Conservation (phyloP, 2,113 vertebrate genomes). For the Urocitellus parryii region DNA sequence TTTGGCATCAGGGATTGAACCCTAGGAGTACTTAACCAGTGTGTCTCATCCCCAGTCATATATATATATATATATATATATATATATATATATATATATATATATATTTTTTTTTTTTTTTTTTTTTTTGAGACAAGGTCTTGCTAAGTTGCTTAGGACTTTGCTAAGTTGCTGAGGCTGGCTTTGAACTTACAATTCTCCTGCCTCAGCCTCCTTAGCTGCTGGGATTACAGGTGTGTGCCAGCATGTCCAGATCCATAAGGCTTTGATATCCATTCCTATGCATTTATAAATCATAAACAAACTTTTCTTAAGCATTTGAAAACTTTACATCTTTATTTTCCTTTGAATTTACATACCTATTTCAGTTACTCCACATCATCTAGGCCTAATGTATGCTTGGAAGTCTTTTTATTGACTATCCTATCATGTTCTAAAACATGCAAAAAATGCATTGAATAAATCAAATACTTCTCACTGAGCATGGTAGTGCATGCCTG, state of each 20-base stretch:
- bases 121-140: background rate
- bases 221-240: too few relatives aligned
- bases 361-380: conserved; percentile 26
- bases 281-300: background rate
- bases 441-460: conserved; percentile 32
- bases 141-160: too few relatives aligned
- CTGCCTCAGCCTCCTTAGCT: too few relatives aligned
- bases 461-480: conserved; percentile 25
- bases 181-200: too few relatives aligned
- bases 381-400: background rate
- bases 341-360: conserved; percentile 25
- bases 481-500: too few relatives aligned
- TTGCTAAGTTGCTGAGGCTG: too few relatives aligned
- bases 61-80: too few relatives aligned
- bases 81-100: too few relatives aligned
- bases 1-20: too few relatives aligned
- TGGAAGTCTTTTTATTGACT: conserved; percentile 31
- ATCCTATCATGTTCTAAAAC: conserved; percentile 40
- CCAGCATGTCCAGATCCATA: background rate
- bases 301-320: conserved; percentile 21
- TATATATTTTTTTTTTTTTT: too few relatives aligned
- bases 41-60: too few relatives aligned
- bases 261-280: background rate
- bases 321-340: conserved; percentile 34
- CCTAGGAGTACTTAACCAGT: too few relatives aligned